Evolutionary conservation across 2,888 invertebrate genomes (phyloP).

Genomic region (Argyresthia albistria): DNA sequence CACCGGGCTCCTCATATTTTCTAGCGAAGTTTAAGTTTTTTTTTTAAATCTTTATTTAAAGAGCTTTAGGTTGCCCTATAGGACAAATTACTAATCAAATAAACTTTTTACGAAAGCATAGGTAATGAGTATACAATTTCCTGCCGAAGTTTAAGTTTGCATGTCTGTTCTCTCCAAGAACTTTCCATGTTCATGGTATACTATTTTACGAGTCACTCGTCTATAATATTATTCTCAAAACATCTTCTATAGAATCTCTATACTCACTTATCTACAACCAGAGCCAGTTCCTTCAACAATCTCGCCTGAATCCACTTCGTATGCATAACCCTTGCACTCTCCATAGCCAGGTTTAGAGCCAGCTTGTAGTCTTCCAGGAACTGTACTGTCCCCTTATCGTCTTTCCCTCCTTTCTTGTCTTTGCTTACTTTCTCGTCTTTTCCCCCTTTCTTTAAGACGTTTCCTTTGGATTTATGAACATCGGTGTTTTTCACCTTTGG

Average conservation of each 20-base stretch:
- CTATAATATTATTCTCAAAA: background rate
- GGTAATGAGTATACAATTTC: too few species aligned
- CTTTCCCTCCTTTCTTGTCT: background rate
- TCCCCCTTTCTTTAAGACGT: too few species aligned
- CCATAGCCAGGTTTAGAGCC: conserved; percentile 33
- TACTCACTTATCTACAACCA: conserved; percentile 34
- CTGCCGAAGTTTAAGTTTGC: too few species aligned
- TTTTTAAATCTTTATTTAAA: too few species aligned
- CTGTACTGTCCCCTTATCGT: background rate
- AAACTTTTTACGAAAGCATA: too few species aligned
- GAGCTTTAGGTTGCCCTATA: too few species aligned
- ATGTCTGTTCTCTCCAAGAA: too few species aligned
- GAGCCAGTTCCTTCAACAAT: conserved; percentile 35
- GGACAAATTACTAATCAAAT: too few species aligned
- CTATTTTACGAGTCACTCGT: background rate
- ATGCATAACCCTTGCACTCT: conserved; percentile 40
- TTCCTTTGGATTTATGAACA: too few species aligned
- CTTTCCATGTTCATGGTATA: too few species aligned
- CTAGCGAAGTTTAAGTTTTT: too few species aligned
- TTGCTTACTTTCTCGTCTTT: background rate
- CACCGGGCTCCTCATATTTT: too few species aligned
- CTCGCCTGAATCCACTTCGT: conserved; percentile 48
- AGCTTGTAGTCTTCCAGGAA: conserved; percentile 31
- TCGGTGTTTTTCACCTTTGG: background rate
- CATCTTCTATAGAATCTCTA: background rate